Evolutionary conservation across 1,140 invertebrate genomes (phyloP), one percentile per base, ranked within the genome.

Genomic region (Drosophila tropicalis): DNA sequence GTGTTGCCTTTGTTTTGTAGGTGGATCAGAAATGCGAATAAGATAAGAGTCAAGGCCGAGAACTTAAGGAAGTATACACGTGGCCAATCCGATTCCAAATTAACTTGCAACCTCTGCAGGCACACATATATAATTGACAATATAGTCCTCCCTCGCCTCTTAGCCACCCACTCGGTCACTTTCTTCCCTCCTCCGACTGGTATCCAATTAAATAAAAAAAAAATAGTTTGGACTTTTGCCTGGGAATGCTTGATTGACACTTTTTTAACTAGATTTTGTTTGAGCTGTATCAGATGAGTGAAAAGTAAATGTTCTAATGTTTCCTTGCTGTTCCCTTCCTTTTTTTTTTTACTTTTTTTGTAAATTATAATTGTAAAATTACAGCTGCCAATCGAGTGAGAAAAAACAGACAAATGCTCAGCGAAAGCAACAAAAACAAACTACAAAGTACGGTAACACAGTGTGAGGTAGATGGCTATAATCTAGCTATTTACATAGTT

Each of bases 11-110:
- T 58, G 56, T 58, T 17, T 58, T 57, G 32, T 25, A 39, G 15
- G 56, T 58, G 56, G 56, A 58, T 58, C 56, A 39, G 36, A 17
- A 32, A 9, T 57, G 56, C 56, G 56, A 57, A 39, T 58, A 15
- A 58, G 56, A 58, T 58, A 58, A 58, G 56, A 58, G 56, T 36
- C 34, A 58, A 58, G 56, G 56, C 15, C 29, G 34, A 34, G 29
- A 34, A 34, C 32, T 32, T 32, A 10, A 36, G 56, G 15, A 39
- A 58, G 32, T 58, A 39, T 39, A 58, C 56, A 58, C 56, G 56
- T 58, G 56, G 56, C 56, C 55, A 47, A 47, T 47, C 15, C 44
- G 17, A 47, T 47, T 47, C 15, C 17, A 15, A 19, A 51, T 51
- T 22, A 51, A 51, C 44, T 22, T 51, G 44, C 44, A 22, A 51